Evolutionary conservation across 2,888 invertebrate species (phyloP).

Genomic region (Aradus depressus): DNA sequence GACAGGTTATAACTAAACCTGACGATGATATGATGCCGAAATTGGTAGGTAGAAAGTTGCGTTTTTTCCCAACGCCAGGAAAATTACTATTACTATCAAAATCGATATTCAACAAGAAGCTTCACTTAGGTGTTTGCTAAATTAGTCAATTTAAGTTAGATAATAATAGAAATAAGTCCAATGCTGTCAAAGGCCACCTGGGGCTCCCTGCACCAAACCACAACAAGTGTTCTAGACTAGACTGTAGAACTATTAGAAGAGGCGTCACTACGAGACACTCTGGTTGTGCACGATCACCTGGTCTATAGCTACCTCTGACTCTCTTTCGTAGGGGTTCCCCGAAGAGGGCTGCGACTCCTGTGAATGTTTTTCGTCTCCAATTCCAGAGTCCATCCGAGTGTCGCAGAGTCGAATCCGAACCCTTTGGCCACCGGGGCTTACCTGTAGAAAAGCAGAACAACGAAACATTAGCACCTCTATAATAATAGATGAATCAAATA

Average conservation of each 20-base stretch:
- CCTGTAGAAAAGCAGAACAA: constrained; percentile 11
- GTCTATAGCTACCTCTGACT: constrained; percentile 19
- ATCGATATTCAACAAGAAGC: too few species aligned
- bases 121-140: too few species aligned
- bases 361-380: constrained; percentile 30
- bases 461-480: background rate
- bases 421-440: constrained; percentile 28
- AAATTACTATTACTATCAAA: too few species aligned
- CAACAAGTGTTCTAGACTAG: too few species aligned
- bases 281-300: constrained; percentile 25
- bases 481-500: background rate
- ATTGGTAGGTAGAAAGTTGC: too few species aligned
- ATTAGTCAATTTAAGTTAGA: too few species aligned
- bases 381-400: constrained; percentile 29
- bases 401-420: constrained; percentile 30
- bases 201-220: too few species aligned
- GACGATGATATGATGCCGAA: too few species aligned
- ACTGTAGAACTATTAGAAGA: background rate
- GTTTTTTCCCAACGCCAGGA: too few species aligned
- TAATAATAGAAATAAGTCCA: too few species aligned
- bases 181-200: too few species aligned
- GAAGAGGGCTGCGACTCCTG: constrained; percentile 30
- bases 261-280: constrained; percentile 13
- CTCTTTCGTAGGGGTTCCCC: constrained; percentile 25
- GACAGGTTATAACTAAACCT: too few species aligned